These are phyloP conservation scores for Oligia fasciuncula DNA, from an alignment of 2,888 invertebrate species.

Conservation along the genomic window DNA sequence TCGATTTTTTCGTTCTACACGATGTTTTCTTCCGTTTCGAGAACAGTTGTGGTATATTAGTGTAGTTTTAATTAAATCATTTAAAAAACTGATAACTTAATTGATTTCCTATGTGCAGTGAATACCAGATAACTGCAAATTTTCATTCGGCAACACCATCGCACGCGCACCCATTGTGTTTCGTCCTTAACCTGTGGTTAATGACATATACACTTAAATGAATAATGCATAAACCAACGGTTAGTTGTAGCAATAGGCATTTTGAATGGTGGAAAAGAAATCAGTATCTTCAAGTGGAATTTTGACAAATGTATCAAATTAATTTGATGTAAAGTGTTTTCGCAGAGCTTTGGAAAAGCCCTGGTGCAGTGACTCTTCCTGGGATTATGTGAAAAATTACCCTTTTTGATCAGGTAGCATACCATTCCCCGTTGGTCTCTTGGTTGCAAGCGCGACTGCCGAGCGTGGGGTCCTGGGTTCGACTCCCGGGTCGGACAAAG, in stretches of 20 bases:
- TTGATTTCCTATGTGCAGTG: constrained; percentile 18
- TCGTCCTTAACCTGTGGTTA: constrained; percentile 61
- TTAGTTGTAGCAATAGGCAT: constrained; percentile 28
- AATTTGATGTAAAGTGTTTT: neutral
- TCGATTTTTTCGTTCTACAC: no score
- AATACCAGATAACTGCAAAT: constrained; percentile 9
- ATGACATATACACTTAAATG: constrained; percentile 45
- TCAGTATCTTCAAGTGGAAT: no score
- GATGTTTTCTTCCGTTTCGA: no score
- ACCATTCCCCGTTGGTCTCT: no score
- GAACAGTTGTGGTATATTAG: neutral
- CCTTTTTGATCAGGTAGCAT: no score
- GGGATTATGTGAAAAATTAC: neutral
- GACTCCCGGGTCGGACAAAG: no score
- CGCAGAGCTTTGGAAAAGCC: neutral
- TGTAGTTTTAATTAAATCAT: neutral
- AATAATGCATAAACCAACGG: constrained; percentile 44
- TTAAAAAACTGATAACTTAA: constrained; percentile 14
- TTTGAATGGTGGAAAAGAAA: constrained; percentile 20
- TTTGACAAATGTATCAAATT: no score
- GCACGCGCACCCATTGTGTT: constrained; percentile 54
- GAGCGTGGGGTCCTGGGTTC: no score
- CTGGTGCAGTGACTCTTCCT: neutral
- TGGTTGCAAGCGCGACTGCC: no score
- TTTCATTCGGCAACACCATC: constrained; percentile 19